phyloP scores from a whole-genome alignment of 2,797 vertebrate species.

The Micropoecilia bifurca region DNA sequence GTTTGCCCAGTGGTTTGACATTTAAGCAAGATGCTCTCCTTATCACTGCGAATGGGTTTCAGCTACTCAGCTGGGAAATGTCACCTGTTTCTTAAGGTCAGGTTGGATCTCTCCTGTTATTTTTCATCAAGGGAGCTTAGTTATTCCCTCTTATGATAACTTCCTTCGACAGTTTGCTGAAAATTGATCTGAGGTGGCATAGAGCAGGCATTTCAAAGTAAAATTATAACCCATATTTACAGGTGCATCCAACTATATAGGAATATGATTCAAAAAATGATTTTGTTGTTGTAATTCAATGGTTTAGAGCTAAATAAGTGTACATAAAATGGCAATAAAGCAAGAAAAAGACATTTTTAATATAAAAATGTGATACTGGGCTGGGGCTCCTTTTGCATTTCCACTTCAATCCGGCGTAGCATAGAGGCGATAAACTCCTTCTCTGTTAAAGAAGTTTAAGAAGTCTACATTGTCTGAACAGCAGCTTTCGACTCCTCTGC shows the following conservation, averaged over 20 bases:
- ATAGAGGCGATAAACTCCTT: background rate
- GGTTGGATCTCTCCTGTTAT: slow-evolving; percentile 58
- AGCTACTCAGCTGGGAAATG: slow-evolving; percentile 69
- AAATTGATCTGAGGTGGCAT: slow-evolving; percentile 19
- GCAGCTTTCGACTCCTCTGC: background rate
- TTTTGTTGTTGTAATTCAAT: background rate
- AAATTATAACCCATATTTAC: background rate
- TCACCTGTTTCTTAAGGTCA: slow-evolving; percentile 73
- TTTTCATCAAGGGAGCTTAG: slow-evolving; percentile 64
- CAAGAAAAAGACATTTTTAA: background rate
- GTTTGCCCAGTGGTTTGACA: slow-evolving; percentile 59
- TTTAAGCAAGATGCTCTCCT: slow-evolving; percentile 72
- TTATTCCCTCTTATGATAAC: slow-evolving; percentile 50
- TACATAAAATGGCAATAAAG: background rate
- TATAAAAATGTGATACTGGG: background rate
- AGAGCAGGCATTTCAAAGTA: background rate
- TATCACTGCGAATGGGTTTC: slow-evolving; percentile 64
- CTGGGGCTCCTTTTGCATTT: background rate
- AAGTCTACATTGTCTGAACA: background rate
- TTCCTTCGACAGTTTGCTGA: slow-evolving; percentile 26
- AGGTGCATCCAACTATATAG: background rate
- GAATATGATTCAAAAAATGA: background rate
- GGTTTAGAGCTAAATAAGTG: background rate
- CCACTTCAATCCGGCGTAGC: background rate
- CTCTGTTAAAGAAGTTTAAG: background rate